These are phyloP conservation scores for Acromyrmex charruanus DNA, from an alignment of 1,140 invertebrate genomes.

Conservation along the genomic window DNA sequence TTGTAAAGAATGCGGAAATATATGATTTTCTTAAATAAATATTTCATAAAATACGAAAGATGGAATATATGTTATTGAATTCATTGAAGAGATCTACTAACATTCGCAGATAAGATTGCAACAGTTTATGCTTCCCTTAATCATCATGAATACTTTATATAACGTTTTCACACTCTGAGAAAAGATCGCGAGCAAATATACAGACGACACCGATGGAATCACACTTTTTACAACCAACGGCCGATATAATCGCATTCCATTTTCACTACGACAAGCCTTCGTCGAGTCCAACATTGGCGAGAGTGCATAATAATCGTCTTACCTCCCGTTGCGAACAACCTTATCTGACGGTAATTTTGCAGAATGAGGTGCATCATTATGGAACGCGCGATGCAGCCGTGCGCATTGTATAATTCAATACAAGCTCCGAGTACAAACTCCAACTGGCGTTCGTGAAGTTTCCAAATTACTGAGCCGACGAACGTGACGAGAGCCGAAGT, in stretches of 20 bases:
- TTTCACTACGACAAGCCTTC: slow-evolving; percentile 22
- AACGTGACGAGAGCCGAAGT: slow-evolving; percentile 42
- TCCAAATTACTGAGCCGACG: slow-evolving; percentile 47
- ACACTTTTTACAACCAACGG: slow-evolving; percentile 11
- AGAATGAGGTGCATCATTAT: slow-evolving; percentile 61
- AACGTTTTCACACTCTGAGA: background rate
- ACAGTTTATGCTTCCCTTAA: background rate
- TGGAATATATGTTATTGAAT: background rate
- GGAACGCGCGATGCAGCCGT: slow-evolving; percentile 33
- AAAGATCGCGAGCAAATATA: background rate
- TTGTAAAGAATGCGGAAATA: background rate
- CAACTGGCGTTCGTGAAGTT: slow-evolving; percentile 27
- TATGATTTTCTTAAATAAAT: background rate
- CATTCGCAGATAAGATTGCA: background rate
- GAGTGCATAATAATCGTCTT: slow-evolving; percentile 42
- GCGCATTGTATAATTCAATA: slow-evolving; percentile 59
- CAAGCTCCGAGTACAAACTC: slow-evolving; percentile 35
- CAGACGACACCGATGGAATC: background rate
- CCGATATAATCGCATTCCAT: slow-evolving; percentile 42
- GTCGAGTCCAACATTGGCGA: background rate
- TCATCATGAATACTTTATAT: slow-evolving; percentile 21
- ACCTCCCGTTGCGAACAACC: slow-evolving; percentile 36
- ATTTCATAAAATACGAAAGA: background rate
- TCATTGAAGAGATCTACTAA: background rate
- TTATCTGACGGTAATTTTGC: slow-evolving; percentile 54